A percentile compares a stretch with the other conserved stretches of the same genome.
Evolutionary conservation across 2,888 invertebrate genomes (phyloP).

Genomic region (Cylindroiulus punctatus): DNA sequence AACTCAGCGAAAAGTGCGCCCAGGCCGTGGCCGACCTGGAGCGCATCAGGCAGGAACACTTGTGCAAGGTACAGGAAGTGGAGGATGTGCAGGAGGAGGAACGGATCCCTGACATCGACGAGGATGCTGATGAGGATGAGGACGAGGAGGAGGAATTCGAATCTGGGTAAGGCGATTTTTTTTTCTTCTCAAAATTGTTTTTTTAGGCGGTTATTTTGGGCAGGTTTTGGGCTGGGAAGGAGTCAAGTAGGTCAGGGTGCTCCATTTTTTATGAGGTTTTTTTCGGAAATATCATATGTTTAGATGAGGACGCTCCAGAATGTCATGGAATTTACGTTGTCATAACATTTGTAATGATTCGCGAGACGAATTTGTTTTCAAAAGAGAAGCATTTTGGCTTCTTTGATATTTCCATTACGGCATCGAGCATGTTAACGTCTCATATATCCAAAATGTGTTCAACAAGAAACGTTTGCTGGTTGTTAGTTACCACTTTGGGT

Average conservation of each 20-base stretch:
- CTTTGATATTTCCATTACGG: too few species aligned
- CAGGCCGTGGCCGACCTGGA: conserved; percentile 31
- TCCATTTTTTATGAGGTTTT: background rate
- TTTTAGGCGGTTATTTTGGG: background rate
- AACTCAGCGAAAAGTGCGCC: conserved; percentile 49
- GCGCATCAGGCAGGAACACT: background rate
- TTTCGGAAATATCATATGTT: background rate
- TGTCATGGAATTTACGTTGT: too few species aligned
- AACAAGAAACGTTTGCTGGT: too few species aligned
- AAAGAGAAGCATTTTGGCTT: too few species aligned
- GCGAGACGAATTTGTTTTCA: too few species aligned
- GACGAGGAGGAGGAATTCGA: background rate
- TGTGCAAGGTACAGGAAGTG: background rate
- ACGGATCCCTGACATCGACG: background rate
- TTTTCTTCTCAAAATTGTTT: background rate
- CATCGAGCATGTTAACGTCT: too few species aligned
- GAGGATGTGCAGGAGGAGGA: background rate
- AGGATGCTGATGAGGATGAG: background rate
- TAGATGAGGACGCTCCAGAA: too few species aligned
- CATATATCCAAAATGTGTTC: too few species aligned
- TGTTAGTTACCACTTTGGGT: too few species aligned
- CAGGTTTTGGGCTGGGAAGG: too few species aligned
- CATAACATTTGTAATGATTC: too few species aligned
- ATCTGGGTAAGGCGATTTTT: background rate
- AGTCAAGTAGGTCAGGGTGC: background rate